phyloP scores from a whole-genome alignment of 2,113 vertebrate genomes.

The Anhinga rufa region DNA sequence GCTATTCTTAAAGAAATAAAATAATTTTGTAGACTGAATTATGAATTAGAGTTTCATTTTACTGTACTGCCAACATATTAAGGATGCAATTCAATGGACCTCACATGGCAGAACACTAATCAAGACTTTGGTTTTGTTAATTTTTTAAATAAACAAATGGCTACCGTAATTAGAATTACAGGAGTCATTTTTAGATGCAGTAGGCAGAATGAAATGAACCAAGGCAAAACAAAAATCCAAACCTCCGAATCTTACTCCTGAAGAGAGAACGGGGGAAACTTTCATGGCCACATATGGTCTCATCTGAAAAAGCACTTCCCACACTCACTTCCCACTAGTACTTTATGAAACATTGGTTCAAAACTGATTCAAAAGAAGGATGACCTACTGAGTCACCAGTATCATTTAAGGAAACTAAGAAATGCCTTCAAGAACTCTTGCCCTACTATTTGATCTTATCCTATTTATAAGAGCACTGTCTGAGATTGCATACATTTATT shows the following conservation, averaged over 20 bases:
- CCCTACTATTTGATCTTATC: background rate
- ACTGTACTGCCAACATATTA: background rate
- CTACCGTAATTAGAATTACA: background rate
- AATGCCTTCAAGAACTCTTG: background rate
- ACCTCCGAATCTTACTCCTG: background rate
- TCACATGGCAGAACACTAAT: background rate
- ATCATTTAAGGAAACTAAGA: background rate
- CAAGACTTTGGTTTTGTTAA: background rate
- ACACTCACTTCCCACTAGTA: conserved; percentile 28
- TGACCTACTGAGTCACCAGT: conserved; percentile 34
- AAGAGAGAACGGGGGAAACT: conserved; percentile 26
- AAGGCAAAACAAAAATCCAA: conserved; percentile 25
- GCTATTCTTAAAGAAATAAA: background rate
- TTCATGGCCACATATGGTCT: conserved; percentile 32
- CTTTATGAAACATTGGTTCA: conserved; percentile 1
- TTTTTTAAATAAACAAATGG: background rate
- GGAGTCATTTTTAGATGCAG: conserved; percentile 22
- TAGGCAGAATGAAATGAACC: conserved; percentile 3
- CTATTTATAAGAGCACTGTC: background rate
- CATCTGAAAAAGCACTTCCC: conserved; percentile 53
- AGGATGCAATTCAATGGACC: background rate
- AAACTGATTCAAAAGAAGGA: conserved; percentile 32
- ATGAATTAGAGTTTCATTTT: background rate
- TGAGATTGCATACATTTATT: background rate
- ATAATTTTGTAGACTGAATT: background rate